These are phyloP conservation scores for Carapus acus DNA, from an alignment of 2,797 vertebrate species.

Conservation along the genomic window DNA sequence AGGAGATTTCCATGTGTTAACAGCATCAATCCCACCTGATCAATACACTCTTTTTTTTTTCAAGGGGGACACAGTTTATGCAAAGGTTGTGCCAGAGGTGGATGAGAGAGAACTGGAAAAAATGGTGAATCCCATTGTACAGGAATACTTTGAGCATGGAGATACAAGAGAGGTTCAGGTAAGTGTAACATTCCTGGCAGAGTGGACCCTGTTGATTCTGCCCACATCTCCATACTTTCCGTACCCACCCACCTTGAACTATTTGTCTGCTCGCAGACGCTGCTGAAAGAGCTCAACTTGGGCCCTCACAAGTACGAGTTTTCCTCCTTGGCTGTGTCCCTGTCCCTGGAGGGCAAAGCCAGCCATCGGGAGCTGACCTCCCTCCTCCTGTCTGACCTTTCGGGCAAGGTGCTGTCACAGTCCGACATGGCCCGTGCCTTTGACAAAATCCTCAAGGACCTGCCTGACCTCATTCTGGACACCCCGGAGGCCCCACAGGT, in stretches of 20 bases:
- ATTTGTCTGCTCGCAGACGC: constrained; percentile 72
- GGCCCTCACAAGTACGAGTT: constrained; percentile 74
- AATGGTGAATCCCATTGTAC: constrained; percentile 82
- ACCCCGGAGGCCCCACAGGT: constrained; percentile 86
- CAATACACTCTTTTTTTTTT: not conserved
- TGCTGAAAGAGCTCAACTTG: constrained; percentile 79
- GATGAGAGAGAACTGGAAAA: constrained; percentile 80
- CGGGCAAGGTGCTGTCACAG: constrained; percentile 72
- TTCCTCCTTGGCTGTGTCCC: constrained; percentile 77
- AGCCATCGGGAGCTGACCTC: constrained; percentile 87
- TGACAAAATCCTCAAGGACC: constrained; percentile 77
- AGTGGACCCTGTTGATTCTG: too few relatives aligned
- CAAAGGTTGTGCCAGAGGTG: constrained; percentile 80
- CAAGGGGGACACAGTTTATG: constrained; percentile 82
- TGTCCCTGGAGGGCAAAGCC: constrained; percentile 83
- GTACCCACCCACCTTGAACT: too few relatives aligned
- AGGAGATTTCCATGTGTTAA: too few relatives aligned
- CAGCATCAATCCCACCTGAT: too few relatives aligned
- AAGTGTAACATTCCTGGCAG: constrained; percentile 18
- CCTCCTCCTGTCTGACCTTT: constrained; percentile 79
- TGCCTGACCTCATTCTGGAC: constrained; percentile 85
- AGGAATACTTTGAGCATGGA: constrained; percentile 87
- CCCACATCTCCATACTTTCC: not conserved
- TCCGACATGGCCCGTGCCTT: constrained; percentile 78
- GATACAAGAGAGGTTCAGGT: constrained; percentile 85